These are phyloP conservation scores for Drosophila nr. medialis DNA, from an alignment of 2,888 invertebrate genomes.

Conservation along the genomic window DNA sequence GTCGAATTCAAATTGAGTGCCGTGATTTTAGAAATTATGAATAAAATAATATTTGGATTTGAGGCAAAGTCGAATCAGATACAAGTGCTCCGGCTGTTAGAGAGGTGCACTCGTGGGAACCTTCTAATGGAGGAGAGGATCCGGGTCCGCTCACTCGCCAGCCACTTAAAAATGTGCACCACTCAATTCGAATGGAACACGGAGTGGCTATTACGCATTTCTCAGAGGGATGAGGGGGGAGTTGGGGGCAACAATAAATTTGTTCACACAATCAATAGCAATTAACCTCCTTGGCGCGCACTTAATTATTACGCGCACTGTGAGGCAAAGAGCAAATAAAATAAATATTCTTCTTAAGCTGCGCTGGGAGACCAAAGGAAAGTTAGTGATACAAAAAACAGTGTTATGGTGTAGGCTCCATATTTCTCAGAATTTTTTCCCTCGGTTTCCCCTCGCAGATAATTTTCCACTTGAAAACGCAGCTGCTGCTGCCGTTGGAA, in stretches of 20 bases:
- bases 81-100: constrained; percentile 25
- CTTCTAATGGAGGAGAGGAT: constrained; percentile 45
- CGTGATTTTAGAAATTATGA: constrained; percentile 21
- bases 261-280: constrained; percentile 74
- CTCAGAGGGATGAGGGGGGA: not conserved
- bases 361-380: constrained; percentile 27
- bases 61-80: not conserved
- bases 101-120: constrained; percentile 46
- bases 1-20: constrained; percentile 29
- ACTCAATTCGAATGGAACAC: not conserved
- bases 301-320: constrained; percentile 53
- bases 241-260: constrained; percentile 50
- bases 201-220: constrained; percentile 22
- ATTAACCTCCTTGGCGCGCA: constrained; percentile 69
- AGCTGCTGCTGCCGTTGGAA: constrained; percentile 47
- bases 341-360: constrained; percentile 61
- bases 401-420: constrained; percentile 14
- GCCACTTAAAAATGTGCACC: constrained; percentile 32
- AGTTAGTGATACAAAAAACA: constrained; percentile 14
- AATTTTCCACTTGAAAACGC: constrained; percentile 70
- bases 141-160: constrained; percentile 46
- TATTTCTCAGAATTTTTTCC: not conserved
- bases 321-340: constrained; percentile 50
- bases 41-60: constrained; percentile 22
- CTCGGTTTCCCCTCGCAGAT: constrained; percentile 26